Conservation (phyloP, 2,888 invertebrate species). For the Aphidius colemani region DNA sequence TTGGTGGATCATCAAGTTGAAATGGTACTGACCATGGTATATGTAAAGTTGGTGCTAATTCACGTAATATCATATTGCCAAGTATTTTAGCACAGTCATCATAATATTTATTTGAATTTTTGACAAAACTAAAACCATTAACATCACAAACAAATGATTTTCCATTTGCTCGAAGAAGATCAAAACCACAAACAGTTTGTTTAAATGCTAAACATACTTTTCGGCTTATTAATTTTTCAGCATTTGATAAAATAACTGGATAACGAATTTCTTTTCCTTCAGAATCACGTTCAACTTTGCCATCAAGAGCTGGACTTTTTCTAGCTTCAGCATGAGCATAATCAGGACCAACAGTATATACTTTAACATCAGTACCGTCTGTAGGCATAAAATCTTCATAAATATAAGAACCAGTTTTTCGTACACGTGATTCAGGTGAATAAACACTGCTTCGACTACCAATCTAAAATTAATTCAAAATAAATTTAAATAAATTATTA, state of each 20-base stretch:
- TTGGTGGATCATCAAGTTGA: constrained; percentile 96
- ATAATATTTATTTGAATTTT: constrained; percentile 99
- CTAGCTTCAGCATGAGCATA: constrained; percentile 99
- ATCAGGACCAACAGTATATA: constrained; percentile 99
- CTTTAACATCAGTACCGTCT: constrained; percentile 82
- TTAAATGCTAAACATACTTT: constrained; percentile 96
- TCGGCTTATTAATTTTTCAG: constrained; percentile 96
- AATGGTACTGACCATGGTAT: constrained; percentile 98
- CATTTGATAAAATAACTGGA: constrained; percentile 96
- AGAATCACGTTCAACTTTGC: constrained; percentile 96
- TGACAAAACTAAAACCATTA: constrained; percentile 99
- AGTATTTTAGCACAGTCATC: constrained; percentile 99
- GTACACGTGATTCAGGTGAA: constrained; percentile 92
- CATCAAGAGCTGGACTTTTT: constrained; percentile 97
- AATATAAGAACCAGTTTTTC: constrained; percentile 97
- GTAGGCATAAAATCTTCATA: constrained; percentile 99
- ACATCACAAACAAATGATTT: constrained; percentile 99
- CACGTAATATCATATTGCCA: constrained; percentile 95
- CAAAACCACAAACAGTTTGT: constrained; percentile 99
- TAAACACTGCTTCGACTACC: constrained; percentile 99
- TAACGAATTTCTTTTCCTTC: constrained; percentile 98
- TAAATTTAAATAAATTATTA: neutral
- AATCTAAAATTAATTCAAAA: constrained; percentile 69
- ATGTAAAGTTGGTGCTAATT: constrained; percentile 91
- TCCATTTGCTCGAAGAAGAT: constrained; percentile 95